Evolutionary conservation across 2,113 vertebrate genomes (phyloP), one percentile per base, ranked within the genome.

Genomic region (Willisornis vidua): DNA sequence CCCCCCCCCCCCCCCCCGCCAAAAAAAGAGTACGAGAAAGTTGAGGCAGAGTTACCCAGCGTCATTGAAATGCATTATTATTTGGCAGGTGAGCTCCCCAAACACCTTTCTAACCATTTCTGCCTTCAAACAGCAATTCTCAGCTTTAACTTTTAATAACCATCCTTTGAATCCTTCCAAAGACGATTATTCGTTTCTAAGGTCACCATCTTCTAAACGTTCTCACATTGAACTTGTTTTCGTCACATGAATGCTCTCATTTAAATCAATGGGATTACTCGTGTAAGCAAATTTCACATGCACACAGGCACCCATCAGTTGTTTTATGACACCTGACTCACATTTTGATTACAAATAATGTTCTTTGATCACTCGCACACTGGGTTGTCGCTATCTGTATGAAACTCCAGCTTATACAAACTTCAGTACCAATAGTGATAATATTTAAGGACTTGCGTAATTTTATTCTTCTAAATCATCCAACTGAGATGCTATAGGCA

Each of bases 191-290:
- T 93, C 1, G 2, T 70, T 89, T 86, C 92, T 93, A 79, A 91
- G 95, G 95, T 94, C 93, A 95, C 73, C 62, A 49, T 89, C 93
- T 85, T 94, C 94, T 93, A 92, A 94, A 93, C 22, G 22, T 63
- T 94, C 92, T 79, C 7, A 24, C 9, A 0, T 72, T 92, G 86
- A 96, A 92, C 68, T 76, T 74, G 85, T 86, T 97, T 77, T 86
- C 17, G 3, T 92, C 94, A 94, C 94, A 90, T 81, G 88, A 96
- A 84, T 74, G 90, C 52, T 93, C 92, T 77, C 88, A 85, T 90
- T 94, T 91, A 78, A 90, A 94, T 93, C 94, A 95, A 80, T 75
- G 45, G 85, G 85, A 92, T 93, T 90, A 96, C 76, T 86, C 12
- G 5, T 74, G 79, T 94, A 94, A 94, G 83, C 87, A 94, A 92